Evolutionary conservation across 2,888 invertebrate species (phyloP), one percentile per base, ranked within the genome.

Genomic region (Priapulus caudatus): DNA sequence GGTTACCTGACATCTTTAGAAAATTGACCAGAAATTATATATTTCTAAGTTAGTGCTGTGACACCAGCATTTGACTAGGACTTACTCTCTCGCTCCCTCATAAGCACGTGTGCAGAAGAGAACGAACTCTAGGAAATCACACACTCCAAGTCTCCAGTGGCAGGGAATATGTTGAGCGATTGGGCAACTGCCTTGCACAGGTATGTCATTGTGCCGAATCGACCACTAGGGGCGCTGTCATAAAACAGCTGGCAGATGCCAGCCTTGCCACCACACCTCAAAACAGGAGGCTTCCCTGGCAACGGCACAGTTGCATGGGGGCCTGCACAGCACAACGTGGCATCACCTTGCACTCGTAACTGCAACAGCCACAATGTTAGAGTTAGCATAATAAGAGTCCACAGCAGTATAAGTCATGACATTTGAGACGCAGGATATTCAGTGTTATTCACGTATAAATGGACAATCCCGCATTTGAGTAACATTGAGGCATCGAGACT

Each of bases 171-270:
- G n/a, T 33, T 47, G 19, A 65, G 56, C 16, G 65, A 52, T 23
- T 59, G 55, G 43, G 70, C 66, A 21, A 74, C 61, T 20, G 74
- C 72, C 22, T 71, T 64, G 54, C 73, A 72, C 57, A 98, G 79
- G 67, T 97, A 97, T 1, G 93, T 91, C 88, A 97, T 95, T 47
- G 95, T 95, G 57, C 98, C 98, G 72, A 81, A 93, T 65, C 87
- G 84, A 56, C 98, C 98, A 69, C 92, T 92, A 1, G 98, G 97
- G 20, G 98, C 97, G 69, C 88, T 89, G 74, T 98, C 97, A 71
- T 93, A 97, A 70, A 98, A 85, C 71, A 93, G 91, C 71, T 90
- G 86, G 72, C 97, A 97, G 58, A 98, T 86, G 61, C 86, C 88
- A 1, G 90, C 91, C 22, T 93, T 90, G 50, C 95, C 95, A 51